Percentiles rank a stretch among this genome's conserved stretches.
Evolutionary conservation across 2,797 vertebrate genomes (phyloP).

Genomic region (Leptoclinus maculatus): DNA sequence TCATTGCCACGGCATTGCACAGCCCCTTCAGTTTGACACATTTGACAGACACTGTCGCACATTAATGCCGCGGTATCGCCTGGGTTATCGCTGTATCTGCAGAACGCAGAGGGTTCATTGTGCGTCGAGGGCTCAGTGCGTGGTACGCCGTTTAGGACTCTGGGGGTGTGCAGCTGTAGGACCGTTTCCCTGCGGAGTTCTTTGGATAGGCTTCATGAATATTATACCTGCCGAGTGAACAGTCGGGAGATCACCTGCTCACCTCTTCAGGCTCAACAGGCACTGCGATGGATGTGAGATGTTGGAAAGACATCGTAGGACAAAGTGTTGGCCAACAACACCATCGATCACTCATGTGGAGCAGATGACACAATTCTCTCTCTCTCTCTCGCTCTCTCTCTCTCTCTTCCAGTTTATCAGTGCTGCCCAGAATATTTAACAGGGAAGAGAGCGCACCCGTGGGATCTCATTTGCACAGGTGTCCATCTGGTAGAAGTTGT

Average conservation of each 20-base stretch:
- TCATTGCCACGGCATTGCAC: slow-evolving; percentile 69
- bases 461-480: slow-evolving; percentile 85
- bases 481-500: slow-evolving; percentile 83
- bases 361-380: slow-evolving; percentile 73
- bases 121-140: not conserved
- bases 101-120: slow-evolving; percentile 4
- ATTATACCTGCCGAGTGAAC: slow-evolving; percentile 42
- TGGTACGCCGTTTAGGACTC: slow-evolving; percentile 1
- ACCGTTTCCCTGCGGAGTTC: slow-evolving; percentile 22
- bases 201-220: slow-evolving; percentile 37
- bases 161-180: slow-evolving; percentile 21
- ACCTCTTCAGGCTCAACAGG: slow-evolving; percentile 50
- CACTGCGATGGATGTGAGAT: slow-evolving; percentile 65
- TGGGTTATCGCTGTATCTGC: slow-evolving; percentile 58
- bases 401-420: slow-evolving; percentile 72
- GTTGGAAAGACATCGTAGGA: slow-evolving; percentile 75
- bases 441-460: slow-evolving; percentile 65
- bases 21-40: slow-evolving; percentile 66
- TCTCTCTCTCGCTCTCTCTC: slow-evolving; percentile 39
- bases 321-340: slow-evolving; percentile 68
- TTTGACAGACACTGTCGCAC: slow-evolving; percentile 68
- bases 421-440: slow-evolving; percentile 79
- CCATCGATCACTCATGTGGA: slow-evolving; percentile 76
- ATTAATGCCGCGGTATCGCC: slow-evolving; percentile 64
- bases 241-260: slow-evolving; percentile 41